Conservation (phyloP, 2,113 vertebrate genomes). For the Tupaia chinensis region DNA sequence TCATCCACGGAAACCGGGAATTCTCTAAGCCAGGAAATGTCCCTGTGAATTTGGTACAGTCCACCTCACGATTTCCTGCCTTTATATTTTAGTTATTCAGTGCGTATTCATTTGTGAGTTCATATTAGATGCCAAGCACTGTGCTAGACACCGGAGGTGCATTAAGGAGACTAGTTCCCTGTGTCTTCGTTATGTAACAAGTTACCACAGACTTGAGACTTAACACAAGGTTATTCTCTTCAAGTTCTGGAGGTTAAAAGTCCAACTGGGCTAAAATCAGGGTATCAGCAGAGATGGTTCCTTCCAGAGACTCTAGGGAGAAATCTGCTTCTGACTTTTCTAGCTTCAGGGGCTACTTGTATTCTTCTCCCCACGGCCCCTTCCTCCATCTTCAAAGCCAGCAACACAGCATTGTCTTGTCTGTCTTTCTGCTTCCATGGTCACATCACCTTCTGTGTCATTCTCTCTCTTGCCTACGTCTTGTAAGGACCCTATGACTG, state of each 20-base stretch:
- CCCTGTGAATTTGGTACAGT: not conserved
- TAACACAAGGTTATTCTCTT: not conserved
- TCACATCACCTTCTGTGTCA: not conserved
- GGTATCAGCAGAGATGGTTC: not conserved
- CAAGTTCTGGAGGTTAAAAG: not conserved
- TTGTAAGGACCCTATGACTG: not conserved
- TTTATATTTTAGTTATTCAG: not conserved
- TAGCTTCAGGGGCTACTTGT: not conserved
- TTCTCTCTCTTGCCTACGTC: not conserved
- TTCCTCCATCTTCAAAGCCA: not conserved
- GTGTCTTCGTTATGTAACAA: not conserved
- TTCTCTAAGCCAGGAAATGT: conserved; percentile 6
- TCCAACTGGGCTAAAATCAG: not conserved
- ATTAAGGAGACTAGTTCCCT: not conserved
- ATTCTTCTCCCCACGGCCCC: fast-evolving
- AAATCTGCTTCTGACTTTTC: not conserved
- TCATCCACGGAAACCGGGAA: not conserved
- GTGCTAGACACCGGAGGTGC: not conserved
- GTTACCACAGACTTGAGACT: not conserved
- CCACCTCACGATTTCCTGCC: not conserved
- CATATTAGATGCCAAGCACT: not conserved
- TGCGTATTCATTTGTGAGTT: not conserved
- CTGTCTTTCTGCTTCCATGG: not conserved
- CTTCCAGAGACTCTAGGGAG: not conserved
- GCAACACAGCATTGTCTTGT: not conserved